Evolutionary conservation across 2,888 invertebrate genomes (phyloP).

Genomic region (Drosophila antonietae): DNA sequence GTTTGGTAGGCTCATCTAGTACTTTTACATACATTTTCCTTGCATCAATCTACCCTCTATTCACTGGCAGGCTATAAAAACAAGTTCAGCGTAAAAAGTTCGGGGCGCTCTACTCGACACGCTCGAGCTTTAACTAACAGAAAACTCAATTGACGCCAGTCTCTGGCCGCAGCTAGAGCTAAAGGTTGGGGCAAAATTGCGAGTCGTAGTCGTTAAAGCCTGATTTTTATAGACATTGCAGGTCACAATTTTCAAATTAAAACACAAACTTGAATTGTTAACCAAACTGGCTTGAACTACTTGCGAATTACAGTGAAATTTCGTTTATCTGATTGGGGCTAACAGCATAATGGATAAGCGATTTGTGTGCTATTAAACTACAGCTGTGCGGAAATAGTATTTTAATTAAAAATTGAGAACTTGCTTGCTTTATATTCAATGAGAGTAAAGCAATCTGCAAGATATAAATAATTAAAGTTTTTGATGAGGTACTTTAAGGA

Average conservation of each 20-base stretch:
- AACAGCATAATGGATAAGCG: no score
- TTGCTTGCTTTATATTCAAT: no score
- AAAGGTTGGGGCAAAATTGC: slow-evolving; percentile 5
- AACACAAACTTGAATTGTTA: slow-evolving; percentile 11
- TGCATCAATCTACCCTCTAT: background rate
- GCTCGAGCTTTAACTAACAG: slow-evolving; percentile 27
- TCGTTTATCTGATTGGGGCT: background rate
- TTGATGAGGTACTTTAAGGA: no score
- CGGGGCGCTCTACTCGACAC: slow-evolving; percentile 1
- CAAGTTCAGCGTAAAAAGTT: slow-evolving; percentile 42
- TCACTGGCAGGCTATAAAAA: background rate
- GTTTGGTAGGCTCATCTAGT: no score
- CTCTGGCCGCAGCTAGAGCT: slow-evolving; percentile 45
- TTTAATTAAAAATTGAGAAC: background rate
- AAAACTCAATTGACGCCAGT: slow-evolving; percentile 61
- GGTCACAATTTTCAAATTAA: slow-evolving; percentile 39
- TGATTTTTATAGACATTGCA: slow-evolving; percentile 39
- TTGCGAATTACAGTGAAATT: slow-evolving; percentile 12
- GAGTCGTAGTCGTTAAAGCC: slow-evolving; percentile 33
- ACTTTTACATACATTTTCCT: no score
- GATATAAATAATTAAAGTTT: no score
- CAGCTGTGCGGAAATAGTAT: no score
- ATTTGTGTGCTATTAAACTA: background rate
- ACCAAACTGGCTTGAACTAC: background rate
- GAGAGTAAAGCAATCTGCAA: no score